A percentile compares a stretch with the other conserved stretches of the same genome.
Evolutionary conservation across 2,113 vertebrate genomes (phyloP).

Genomic region (Tenebrosternarchus preto): DNA sequence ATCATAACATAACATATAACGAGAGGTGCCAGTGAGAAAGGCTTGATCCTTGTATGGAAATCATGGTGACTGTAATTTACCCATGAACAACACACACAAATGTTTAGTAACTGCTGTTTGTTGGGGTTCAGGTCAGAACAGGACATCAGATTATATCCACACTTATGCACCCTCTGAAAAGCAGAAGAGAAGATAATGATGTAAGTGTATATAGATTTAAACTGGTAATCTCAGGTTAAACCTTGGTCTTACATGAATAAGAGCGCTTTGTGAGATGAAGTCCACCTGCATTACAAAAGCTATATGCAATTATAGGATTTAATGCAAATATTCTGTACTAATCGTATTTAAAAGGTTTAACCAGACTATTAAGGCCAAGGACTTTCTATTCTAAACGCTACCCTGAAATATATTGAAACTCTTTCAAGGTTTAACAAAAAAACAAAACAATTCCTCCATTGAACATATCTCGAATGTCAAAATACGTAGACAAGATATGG

Average conservation of each 20-base stretch:
- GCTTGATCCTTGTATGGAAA: not conserved
- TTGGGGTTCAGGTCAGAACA: conserved; percentile 1
- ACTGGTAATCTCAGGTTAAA: not conserved
- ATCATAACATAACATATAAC: conserved; percentile 14
- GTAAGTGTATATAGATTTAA: not conserved
- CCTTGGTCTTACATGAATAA: not conserved
- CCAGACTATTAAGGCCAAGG: not conserved
- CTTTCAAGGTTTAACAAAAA: conserved; percentile 35
- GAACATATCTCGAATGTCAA: conserved; percentile 38
- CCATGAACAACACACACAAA: conserved; percentile 16
- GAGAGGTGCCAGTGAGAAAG: conserved; percentile 4
- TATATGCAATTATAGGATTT: not conserved
- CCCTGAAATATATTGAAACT: conserved; percentile 23
- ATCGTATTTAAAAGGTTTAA: not conserved
- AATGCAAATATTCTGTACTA: conserved; percentile 1
- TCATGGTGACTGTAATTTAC: not conserved
- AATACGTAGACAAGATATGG: not conserved
- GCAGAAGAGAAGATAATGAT: not conserved
- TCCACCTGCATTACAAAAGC: not conserved
- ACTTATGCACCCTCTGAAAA: too few relatives aligned
- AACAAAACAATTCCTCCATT: conserved; percentile 25
- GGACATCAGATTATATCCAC: not conserved
- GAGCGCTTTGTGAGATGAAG: not conserved
- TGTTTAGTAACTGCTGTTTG: conserved; percentile 2
- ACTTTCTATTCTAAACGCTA: not conserved